These are phyloP conservation scores for Arge pagana DNA, from an alignment of 2,888 invertebrate genomes.

Conservation along the genomic window DNA sequence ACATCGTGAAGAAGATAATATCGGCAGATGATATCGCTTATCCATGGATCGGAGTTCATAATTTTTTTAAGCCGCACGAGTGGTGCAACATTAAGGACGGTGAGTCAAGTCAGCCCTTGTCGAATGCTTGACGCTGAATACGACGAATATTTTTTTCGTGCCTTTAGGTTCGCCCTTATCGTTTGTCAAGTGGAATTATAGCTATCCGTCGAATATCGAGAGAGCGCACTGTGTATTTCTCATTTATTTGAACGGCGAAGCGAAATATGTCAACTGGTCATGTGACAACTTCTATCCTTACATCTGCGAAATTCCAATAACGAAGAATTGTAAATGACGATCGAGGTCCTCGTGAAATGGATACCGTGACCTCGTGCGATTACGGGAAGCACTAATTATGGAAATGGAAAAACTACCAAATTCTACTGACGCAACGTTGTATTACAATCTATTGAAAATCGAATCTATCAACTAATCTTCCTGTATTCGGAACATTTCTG, in stretches of 20 bases:
- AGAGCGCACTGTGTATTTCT: neutral
- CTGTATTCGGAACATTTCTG: too few relatives aligned
- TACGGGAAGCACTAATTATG: too few relatives aligned
- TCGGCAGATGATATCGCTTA: neutral
- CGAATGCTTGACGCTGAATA: too few relatives aligned
- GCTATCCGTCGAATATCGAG: neutral
- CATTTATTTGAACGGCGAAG: too few relatives aligned
- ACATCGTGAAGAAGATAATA: neutral
- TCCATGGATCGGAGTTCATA: too few relatives aligned
- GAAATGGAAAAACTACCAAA: too few relatives aligned
- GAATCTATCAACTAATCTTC: too few relatives aligned
- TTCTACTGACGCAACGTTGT: too few relatives aligned
- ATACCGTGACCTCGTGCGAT: too few relatives aligned
- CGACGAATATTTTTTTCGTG: neutral
- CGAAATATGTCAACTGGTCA: neutral
- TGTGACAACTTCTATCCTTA: neutral
- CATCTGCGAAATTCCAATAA: neutral
- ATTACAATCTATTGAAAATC: too few relatives aligned
- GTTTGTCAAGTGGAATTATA: neutral
- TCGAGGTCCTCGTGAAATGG: too few relatives aligned
- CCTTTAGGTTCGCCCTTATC: neutral
- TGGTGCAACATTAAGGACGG: slow-evolving; percentile 2
- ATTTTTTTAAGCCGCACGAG: slow-evolving; percentile 2
- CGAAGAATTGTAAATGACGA: too few relatives aligned
- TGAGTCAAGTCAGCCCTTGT: neutral